phyloP scores from a whole-genome alignment of 2,797 vertebrate species.

The Rhabdomys pumilio region DNA sequence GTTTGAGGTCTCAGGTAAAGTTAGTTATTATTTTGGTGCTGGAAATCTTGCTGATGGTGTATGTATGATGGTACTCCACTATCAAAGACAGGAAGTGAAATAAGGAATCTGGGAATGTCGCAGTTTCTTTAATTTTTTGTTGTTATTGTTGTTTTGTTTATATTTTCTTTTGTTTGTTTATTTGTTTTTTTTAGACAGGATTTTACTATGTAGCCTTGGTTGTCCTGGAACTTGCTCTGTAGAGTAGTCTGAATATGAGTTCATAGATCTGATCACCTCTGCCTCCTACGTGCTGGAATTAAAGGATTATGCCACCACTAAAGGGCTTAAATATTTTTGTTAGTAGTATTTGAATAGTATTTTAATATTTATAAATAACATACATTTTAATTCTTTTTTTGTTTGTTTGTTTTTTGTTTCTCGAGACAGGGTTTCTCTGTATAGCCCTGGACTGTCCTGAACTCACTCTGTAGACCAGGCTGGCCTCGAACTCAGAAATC shows the following conservation, averaged over 20 bases:
- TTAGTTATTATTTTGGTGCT: not conserved
- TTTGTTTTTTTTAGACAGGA: not conserved
- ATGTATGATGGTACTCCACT: not conserved
- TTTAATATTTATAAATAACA: not conserved
- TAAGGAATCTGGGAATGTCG: not conserved
- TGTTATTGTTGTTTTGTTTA: not conserved
- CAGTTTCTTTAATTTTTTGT: not conserved
- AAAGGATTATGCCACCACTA: not conserved
- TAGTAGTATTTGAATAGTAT: not conserved
- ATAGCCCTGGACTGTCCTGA: too few relatives aligned
- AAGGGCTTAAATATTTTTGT: not conserved
- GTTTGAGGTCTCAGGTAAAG: not conserved
- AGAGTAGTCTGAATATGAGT: not conserved
- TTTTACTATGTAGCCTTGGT: not conserved
- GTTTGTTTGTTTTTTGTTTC: too few relatives aligned
- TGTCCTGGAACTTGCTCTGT: not conserved
- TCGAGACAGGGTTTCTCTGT: too few relatives aligned
- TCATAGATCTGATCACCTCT: not conserved
- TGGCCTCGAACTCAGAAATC: too few relatives aligned
- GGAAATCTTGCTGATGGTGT: not conserved
- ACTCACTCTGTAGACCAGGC: too few relatives aligned
- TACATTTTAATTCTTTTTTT: not conserved
- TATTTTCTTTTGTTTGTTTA: not conserved
- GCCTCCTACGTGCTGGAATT: not conserved
- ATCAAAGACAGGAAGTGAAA: conserved; percentile 24